Percentiles rank a stretch among this genome's conserved stretches.
Evolutionary conservation across 2,888 invertebrate species (phyloP).

Genomic region (Automeris io): DNA sequence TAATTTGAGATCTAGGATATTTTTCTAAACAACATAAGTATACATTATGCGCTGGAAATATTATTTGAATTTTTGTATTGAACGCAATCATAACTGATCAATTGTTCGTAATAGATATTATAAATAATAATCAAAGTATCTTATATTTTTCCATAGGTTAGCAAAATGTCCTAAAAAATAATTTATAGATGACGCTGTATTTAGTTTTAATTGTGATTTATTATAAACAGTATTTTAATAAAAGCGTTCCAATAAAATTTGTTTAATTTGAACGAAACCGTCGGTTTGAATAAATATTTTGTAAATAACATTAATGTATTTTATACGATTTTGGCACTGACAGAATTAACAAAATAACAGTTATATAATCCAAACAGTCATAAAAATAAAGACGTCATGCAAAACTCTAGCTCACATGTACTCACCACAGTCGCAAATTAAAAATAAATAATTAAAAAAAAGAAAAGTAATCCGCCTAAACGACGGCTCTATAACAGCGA

Average conservation of each 20-base stretch:
- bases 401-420: constrained; percentile 47
- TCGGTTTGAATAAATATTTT: neutral
- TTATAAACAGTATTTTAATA: too few species aligned
- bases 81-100: too few species aligned
- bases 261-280: too few species aligned
- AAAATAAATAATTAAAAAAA: constrained; percentile 13
- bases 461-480: constrained; percentile 12
- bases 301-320: constrained; percentile 2
- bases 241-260: too few species aligned
- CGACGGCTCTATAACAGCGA: constrained; percentile 9
- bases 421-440: constrained; percentile 42
- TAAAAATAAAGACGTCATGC: constrained; percentile 52
- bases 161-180: too few species aligned
- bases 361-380: constrained; percentile 24
- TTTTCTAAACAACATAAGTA: too few species aligned
- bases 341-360: constrained; percentile 9
- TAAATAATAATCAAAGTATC: neutral
- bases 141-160: too few species aligned
- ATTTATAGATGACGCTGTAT: too few species aligned
- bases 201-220: too few species aligned
- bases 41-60: too few species aligned
- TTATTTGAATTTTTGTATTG: too few species aligned
- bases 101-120: neutral
- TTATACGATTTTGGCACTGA: neutral
- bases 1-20: too few species aligned